A percentile compares a stretch with the other conserved stretches of the same genome.
phyloP scores from a whole-genome alignment of 2,888 invertebrate genomes.

The Carpatolechia fugitivella region DNA sequence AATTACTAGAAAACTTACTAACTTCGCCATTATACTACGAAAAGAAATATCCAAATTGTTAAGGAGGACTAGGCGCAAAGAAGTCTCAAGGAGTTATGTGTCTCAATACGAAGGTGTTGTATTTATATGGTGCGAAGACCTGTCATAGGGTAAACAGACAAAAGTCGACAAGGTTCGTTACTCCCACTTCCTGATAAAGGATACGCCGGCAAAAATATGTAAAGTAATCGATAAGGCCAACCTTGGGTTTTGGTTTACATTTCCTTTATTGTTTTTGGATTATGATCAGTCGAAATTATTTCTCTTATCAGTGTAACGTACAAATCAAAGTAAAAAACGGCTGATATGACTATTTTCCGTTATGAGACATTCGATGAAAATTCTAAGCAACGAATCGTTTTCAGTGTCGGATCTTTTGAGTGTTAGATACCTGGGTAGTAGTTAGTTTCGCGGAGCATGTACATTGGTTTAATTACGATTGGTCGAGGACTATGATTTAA shows the following conservation, averaged over 20 bases:
- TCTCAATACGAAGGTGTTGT: conserved; percentile 30
- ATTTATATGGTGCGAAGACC: conserved; percentile 57
- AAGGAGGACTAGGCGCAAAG: conserved; percentile 49
- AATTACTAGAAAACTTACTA: conserved; percentile 22
- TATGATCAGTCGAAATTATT: conserved; percentile 8
- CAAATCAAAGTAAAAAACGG: too few species aligned
- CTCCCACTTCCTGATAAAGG: conserved; percentile 67
- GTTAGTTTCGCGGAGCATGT: too few species aligned
- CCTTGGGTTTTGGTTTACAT: conserved; percentile 45
- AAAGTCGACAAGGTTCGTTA: conserved; percentile 56
- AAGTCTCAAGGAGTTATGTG: conserved; percentile 46
- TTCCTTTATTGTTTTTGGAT: conserved; percentile 36
- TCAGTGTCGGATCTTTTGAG: too few species aligned
- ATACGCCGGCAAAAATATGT: conserved; percentile 53
- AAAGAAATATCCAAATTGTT: conserved; percentile 12
- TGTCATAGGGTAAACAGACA: conserved; percentile 58
- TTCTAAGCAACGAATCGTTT: too few species aligned
- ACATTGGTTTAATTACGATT: too few species aligned
- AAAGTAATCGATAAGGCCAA: conserved; percentile 58
- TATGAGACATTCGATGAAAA: too few species aligned
- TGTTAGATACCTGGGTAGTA: too few species aligned
- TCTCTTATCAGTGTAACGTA: too few species aligned
- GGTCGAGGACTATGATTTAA: too few species aligned
- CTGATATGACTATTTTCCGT: too few species aligned
- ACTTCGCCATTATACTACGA: conserved; percentile 28